Base-by-base conservation (phyloP, 2,113 vertebrate species). In the Hippocampus guttulatus region DNA sequence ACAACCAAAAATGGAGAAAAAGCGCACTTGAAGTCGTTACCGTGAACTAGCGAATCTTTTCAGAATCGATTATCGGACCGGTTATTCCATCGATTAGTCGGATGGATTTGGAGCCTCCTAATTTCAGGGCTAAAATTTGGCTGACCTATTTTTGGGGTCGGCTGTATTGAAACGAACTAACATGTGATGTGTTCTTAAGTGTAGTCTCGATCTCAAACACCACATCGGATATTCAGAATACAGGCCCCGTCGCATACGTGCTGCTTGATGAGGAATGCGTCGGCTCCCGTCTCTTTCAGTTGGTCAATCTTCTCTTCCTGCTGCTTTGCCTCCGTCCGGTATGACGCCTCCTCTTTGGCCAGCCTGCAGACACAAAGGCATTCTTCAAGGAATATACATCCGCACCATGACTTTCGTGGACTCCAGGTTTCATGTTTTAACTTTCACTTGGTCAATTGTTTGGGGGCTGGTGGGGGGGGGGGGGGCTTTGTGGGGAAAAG, bases 221-320 rank as follows among this genome's bases (percentile, higher is more conserved):
- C 12, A 49, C 47, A 5, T 18, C 3, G 18, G 40, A 41, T 8
- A 9, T 16, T 3, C 12, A 10, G 3, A 76, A 25, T 4, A 3
- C 0, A 27, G 33, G 51, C 51, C 5, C 33, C 0, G 43, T 4
- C 81, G 91, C 61, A 0, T 78, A 89, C 97, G 94, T 98, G 96
- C 72, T 98, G 97, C 87, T 95, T 98, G 90, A 99, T 94, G 75
- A 93, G 82, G 81, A 95, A 97, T 64, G 94, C 93, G 70, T 96
- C 94, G 68, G 86, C 91, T 58, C 88, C 93, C 85, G 95, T 95
- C 9, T 93, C 92, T 89, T 95, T 96, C 92, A 98, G 88, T 65
- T 90, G 94, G 82, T 96, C 95, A 60, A 98, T 87, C 88, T 93
- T 96, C 90, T 95, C 95, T 92, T 98, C 95, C 86, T 96, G 96